Conservation (phyloP, 2,797 vertebrate species). For the Centroberyx gerrardi region DNA sequence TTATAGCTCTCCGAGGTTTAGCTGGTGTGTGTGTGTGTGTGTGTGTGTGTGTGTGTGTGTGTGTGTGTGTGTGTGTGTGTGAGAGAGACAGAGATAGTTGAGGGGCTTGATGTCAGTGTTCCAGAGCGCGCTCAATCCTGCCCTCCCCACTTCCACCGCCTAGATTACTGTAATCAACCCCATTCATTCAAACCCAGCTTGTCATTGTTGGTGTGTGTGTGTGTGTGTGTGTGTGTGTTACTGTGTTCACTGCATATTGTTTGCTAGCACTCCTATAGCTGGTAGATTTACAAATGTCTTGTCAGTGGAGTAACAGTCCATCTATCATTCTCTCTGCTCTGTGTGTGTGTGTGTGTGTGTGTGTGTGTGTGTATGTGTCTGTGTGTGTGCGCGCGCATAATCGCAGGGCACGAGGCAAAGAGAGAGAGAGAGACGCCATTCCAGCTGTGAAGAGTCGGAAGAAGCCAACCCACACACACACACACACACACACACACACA, state of each 20-base stretch:
- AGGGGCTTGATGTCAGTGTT: conserved; percentile 5
- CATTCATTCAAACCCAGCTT: conserved; percentile 7
- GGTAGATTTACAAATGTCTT: conserved; percentile 44
- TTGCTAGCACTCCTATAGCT: conserved; percentile 14
- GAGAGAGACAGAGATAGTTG: no score
- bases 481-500: conserved; percentile 13
- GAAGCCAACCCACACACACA: conserved; percentile 53
- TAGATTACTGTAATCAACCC: conserved; percentile 21
- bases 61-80: no score
- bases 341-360: conserved; percentile 36
- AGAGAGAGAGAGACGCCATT: conserved; percentile 65
- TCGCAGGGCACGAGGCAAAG: conserved; percentile 72
- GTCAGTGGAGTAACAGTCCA: conserved; percentile 42
- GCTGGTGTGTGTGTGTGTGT: no score
- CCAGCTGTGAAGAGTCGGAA: conserved; percentile 73
- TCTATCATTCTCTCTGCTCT: conserved; percentile 31
- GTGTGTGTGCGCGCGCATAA: conserved; percentile 28
- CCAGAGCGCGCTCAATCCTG: not conserved
- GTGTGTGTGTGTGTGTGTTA: conserved; percentile 37
- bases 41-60: no score
- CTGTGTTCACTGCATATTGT: conserved; percentile 27
- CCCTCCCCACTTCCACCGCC: not conserved
- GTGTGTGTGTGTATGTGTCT: conserved; percentile 34
- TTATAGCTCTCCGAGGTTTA: no score
- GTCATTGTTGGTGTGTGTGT: conserved; percentile 31